Evolutionary conservation across 2,113 vertebrate species (phyloP).

Genomic region (Peromyscus polionotus): DNA sequence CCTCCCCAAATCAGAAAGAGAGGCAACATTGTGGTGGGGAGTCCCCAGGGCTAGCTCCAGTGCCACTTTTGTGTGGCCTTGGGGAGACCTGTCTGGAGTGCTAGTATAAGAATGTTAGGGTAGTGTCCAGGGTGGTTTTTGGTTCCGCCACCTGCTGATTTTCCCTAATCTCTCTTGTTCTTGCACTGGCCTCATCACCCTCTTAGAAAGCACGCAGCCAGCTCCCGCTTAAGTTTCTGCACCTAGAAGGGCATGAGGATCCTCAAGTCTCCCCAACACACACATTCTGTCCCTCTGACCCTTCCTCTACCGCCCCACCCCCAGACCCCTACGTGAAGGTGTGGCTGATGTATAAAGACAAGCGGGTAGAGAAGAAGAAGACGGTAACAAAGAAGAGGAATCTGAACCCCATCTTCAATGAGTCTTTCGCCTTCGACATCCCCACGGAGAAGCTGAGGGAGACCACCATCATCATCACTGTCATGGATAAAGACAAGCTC

Average conservation of each 20-base stretch:
- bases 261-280: background rate
- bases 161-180: background rate
- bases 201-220: background rate
- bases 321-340: conserved; percentile 99
- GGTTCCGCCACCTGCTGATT: no score
- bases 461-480: conserved; percentile 99
- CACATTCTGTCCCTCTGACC: background rate
- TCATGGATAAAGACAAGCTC: conserved; percentile 99
- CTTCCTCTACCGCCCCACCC: background rate
- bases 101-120: background rate
- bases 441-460: conserved; percentile 98
- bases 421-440: conserved; percentile 98
- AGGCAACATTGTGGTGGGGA: background rate
- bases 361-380: conserved; percentile 99
- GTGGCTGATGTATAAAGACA: conserved; percentile 99
- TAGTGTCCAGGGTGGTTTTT: no score
- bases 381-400: conserved; percentile 98
- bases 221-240: background rate
- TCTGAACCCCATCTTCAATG: conserved; percentile 98
- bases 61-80: accelerated
- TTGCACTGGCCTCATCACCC: background rate
- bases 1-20: background rate
- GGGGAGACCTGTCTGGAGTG: accelerated
- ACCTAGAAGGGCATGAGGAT: no score
- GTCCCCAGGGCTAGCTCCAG: background rate